phyloP scores from a whole-genome alignment of 1,140 invertebrate genomes.

The Lepidostoma basale region DNA sequence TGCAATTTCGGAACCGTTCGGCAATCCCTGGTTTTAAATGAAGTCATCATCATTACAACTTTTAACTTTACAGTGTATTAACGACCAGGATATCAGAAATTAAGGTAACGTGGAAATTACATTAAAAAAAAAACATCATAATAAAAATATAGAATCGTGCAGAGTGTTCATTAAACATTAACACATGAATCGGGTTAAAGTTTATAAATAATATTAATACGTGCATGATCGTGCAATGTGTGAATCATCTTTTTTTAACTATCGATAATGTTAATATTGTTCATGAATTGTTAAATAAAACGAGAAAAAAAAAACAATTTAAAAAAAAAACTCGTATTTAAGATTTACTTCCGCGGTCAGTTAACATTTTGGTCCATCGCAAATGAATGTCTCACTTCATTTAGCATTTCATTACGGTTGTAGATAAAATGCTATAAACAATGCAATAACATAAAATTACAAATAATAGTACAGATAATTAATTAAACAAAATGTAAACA shows the following conservation, averaged over 20 bases:
- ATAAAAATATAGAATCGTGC: no score
- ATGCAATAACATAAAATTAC: no score
- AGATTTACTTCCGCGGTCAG: not conserved
- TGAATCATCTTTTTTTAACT: not conserved
- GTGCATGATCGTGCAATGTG: not conserved
- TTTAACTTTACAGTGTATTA: not conserved
- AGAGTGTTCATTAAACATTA: not conserved
- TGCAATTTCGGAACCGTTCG: no score
- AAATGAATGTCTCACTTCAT: not conserved
- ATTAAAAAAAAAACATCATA: not conserved
- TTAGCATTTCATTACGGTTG: not conserved
- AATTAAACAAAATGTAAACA: no score
- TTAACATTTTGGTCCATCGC: not conserved
- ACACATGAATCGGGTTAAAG: not conserved
- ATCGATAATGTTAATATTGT: not conserved
- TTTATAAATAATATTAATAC: not conserved
- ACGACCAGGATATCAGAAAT: not conserved
- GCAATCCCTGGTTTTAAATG: no score
- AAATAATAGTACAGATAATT: no score
- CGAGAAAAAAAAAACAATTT: not conserved
- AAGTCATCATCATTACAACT: no score
- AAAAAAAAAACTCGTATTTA: not conserved
- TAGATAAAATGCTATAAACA: no score
- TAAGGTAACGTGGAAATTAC: not conserved
- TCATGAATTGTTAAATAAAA: not conserved